Base-by-base conservation (phyloP, 2,888 invertebrate species). In the Phortica magna region DNA sequence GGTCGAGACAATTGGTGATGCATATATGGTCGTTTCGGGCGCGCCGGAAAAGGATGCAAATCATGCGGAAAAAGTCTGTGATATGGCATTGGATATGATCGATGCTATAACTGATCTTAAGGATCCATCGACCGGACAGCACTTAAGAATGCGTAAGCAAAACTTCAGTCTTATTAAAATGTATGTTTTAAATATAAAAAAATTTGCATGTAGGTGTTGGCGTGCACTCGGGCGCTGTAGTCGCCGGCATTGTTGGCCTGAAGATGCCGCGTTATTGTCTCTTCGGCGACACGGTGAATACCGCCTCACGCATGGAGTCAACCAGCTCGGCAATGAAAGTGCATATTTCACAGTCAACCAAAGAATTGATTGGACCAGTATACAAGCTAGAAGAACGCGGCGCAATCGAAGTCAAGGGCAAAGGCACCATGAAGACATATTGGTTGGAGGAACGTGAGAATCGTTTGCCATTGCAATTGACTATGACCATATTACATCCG, bases 1-100 rank as follows among this genome's bases (percentile, higher is more conserved):
- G 95, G 99, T 98, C 57, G 99, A 99, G 93, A 99, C 99, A 0
- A 98, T 99, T 83, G 98, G 99, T 0, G 99, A 99, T 90, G 99
- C 99, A 0, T 99, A 99, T 91, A 98, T 99, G 98, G 98, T 98
- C 0, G 99, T 98, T 0, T 96, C 98, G 0, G 99, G 99, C 0
- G 98, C 98, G 0, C 98, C 98, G 0, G 96, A 96, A 83, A 96
- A 96, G 85, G 97, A 97, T 89, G 94, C 94, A 73, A 96, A 97
- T 89, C 99, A 99, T 90, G 98, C 98, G 0, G 96, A 97, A 90
- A 95, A 96, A 86, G 96, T 98, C 7, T 98, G 97, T 90, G 96
- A 98, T 90, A 98, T 99, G 98, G 98, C 98, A 0, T 92, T 98
- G 42, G 98, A 98, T 88, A 99, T 99, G 98, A 95, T 98, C 0